phyloP scores from a whole-genome alignment of 2,113 vertebrate species.

The Lycocorax pyrrhopterus region DNA sequence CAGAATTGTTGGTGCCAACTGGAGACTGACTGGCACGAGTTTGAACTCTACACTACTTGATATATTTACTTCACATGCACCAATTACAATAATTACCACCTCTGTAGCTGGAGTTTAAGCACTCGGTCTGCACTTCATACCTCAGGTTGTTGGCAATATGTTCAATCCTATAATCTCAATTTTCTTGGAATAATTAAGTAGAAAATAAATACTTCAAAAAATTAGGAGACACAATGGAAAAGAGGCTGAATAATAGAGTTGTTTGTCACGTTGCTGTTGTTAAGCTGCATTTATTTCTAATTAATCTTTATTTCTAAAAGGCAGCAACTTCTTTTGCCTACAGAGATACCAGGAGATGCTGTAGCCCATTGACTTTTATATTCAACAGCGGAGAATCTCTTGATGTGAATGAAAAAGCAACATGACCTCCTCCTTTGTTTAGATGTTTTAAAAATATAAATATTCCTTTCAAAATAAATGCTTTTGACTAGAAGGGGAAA shows the following conservation, averaged over 20 bases:
- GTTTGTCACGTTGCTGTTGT: not conserved
- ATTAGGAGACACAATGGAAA: not conserved
- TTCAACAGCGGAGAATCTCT: not conserved
- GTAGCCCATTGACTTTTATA: not conserved
- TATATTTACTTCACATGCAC: constrained; percentile 32
- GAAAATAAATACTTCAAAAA: not conserved
- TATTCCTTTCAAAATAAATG: not conserved
- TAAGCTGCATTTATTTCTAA: not conserved
- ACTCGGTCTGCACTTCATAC: not conserved
- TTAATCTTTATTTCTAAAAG: not conserved
- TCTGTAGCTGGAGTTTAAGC: constrained; percentile 16
- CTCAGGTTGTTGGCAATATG: constrained; percentile 34
- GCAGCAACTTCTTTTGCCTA: not conserved
- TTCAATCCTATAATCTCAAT: constrained; percentile 7
- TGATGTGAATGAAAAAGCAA: not conserved
- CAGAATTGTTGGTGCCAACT: constrained; percentile 45
- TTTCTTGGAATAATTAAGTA: constrained; percentile 38
- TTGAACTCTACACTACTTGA: constrained; percentile 33
- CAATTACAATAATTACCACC: constrained; percentile 62
- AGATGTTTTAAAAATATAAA: not conserved
- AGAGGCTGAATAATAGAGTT: not conserved
- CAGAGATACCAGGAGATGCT: not conserved
- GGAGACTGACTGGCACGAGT: constrained; percentile 50
- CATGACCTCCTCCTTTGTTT: not conserved
- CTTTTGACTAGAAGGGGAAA: not conserved